Evolutionary conservation across 2,888 invertebrate species (phyloP).

Genomic region (Aproaerema taeniolella): DNA sequence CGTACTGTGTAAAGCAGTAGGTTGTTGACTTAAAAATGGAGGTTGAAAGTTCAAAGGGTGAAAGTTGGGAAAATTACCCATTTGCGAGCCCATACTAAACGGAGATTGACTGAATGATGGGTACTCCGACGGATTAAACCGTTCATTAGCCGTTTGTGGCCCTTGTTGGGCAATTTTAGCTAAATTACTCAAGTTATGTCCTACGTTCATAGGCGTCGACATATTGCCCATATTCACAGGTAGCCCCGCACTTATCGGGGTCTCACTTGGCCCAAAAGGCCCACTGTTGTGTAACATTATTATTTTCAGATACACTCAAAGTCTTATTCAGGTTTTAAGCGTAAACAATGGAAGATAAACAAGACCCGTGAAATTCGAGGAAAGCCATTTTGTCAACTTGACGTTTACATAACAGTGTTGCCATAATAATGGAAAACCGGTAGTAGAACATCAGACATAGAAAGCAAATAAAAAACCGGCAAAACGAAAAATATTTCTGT

Average conservation of each 20-base stretch:
- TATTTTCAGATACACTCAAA: slow-evolving; percentile 19
- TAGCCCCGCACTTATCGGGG: slow-evolving; percentile 46
- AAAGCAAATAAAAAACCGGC: too few relatives aligned
- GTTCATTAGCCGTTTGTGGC: slow-evolving; percentile 30
- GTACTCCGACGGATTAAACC: slow-evolving; percentile 44
- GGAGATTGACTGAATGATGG: slow-evolving; percentile 36
- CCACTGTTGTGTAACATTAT: slow-evolving; percentile 63
- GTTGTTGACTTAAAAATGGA: slow-evolving; percentile 31
- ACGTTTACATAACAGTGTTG: slow-evolving; percentile 8
- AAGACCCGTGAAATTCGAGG: slow-evolving; percentile 26
- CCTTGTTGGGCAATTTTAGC: slow-evolving; percentile 43
- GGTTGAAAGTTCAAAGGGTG: slow-evolving; percentile 36
- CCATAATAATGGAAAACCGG: slow-evolving; percentile 19
- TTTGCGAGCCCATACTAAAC: slow-evolving; percentile 35
- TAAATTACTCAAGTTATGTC: slow-evolving; percentile 47
- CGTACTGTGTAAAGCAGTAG: slow-evolving; percentile 28
- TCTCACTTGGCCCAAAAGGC: slow-evolving; percentile 51
- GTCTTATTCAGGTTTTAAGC: slow-evolving; percentile 19
- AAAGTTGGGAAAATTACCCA: slow-evolving; percentile 40
- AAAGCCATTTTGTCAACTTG: slow-evolving; percentile 52
- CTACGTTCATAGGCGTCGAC: slow-evolving; percentile 37
- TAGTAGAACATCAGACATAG: too few relatives aligned
- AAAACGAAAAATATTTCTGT: too few relatives aligned
- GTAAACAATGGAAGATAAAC: slow-evolving; percentile 44
- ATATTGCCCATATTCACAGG: slow-evolving; percentile 46